phyloP scores from a whole-genome alignment of 2,888 invertebrate species.

The Eupithecia insigniata region DNA sequence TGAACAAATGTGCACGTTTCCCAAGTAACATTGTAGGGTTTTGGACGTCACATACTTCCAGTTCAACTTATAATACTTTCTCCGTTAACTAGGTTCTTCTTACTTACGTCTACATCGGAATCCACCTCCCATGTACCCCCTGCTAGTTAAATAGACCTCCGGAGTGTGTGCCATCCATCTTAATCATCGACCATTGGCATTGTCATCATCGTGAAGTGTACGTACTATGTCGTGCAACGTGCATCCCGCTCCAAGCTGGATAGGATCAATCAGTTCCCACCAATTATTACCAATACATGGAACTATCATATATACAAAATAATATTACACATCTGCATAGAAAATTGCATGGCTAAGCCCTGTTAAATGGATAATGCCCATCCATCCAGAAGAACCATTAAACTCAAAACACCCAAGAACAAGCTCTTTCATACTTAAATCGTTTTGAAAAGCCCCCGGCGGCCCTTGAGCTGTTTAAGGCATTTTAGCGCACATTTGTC shows the following conservation, averaged over 20 bases:
- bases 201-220: not conserved
- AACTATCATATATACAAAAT: not conserved
- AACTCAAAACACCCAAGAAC: not conserved
- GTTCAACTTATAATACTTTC: not conserved
- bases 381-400: not conserved
- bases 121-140: not conserved
- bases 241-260: not conserved
- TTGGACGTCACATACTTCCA: not conserved
- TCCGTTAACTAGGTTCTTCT: not conserved
- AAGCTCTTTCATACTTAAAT: not conserved
- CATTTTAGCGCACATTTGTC: constrained; percentile 58
- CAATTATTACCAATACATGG: not conserved
- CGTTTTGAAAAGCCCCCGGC: constrained; percentile 21
- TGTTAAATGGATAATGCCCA: not conserved
- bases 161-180: not conserved
- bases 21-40: not conserved
- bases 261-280: not conserved
- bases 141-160: not conserved
- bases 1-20: not conserved
- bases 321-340: not conserved
- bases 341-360: not conserved
- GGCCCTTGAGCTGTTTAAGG: constrained; percentile 45
- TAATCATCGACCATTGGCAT: not conserved
- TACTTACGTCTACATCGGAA: not conserved
- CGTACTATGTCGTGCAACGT: not conserved